Evolutionary conservation across 2,113 vertebrate species (phyloP).

Genomic region (Loxodonta africana): DNA sequence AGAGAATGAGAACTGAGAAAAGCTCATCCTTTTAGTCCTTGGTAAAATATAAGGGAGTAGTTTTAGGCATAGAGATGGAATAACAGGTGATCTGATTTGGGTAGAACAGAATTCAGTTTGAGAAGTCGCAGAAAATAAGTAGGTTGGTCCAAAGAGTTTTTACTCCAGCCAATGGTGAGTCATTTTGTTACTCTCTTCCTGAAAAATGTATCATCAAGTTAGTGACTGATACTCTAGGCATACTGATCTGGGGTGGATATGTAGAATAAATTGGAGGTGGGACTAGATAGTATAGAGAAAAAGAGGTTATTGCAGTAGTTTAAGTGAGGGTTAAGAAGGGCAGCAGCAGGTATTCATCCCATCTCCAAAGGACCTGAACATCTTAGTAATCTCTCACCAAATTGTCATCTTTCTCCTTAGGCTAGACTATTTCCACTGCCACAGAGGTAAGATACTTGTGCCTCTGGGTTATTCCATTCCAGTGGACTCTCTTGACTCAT

Average conservation of each 20-base stretch:
- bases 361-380: background rate
- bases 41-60: background rate
- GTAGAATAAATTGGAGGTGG: background rate
- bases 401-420: background rate
- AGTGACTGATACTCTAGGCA: background rate
- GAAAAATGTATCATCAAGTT: background rate
- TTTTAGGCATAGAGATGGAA: constrained; percentile 4
- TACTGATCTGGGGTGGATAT: background rate
- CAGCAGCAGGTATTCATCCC: background rate
- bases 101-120: constrained; percentile 34
- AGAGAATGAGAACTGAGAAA: constrained; percentile 40
- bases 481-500: background rate
- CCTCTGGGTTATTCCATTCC: background rate
- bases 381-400: background rate
- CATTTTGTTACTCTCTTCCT: background rate
- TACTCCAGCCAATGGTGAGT: background rate
- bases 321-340: background rate
- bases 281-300: background rate
- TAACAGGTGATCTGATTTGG: constrained; percentile 27
- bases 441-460: background rate
- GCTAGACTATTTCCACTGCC: background rate
- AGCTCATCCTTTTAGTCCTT: background rate
- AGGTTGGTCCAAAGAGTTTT: constrained; percentile 1
- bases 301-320: background rate
- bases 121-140: constrained; percentile 3